Evolutionary conservation across 2,113 vertebrate species (phyloP).

Genomic region (Larimichthys polyactis): DNA sequence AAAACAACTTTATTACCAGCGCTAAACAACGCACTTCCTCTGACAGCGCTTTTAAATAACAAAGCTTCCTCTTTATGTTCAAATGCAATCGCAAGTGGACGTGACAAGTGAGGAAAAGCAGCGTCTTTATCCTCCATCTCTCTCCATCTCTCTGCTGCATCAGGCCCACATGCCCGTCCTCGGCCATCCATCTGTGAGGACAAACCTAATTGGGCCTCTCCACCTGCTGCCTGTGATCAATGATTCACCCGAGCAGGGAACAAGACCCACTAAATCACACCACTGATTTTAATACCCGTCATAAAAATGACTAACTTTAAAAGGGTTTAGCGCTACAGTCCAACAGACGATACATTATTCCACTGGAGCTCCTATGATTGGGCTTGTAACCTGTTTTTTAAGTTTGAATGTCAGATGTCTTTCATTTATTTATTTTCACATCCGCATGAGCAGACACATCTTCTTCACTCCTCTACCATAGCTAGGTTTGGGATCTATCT

Average conservation of each 20-base stretch:
- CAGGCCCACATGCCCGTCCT: conserved; percentile 31
- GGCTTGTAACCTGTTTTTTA: not conserved
- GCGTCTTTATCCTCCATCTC: conserved; percentile 3
- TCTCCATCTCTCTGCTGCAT: not conserved
- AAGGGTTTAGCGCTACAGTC: conserved; percentile 17
- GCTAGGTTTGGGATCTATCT: not conserved
- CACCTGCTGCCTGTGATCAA: conserved; percentile 60
- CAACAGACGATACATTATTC: conserved; percentile 3
- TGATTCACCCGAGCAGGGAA: conserved; percentile 48
- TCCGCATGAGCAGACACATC: not conserved
- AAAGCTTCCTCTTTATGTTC: not conserved
- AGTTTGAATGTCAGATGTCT: not conserved
- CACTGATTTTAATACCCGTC: conserved; percentile 41
- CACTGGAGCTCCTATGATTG: not conserved
- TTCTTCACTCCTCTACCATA: not conserved
- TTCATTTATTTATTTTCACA: not conserved
- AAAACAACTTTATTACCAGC: conserved; percentile 15
- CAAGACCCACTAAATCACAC: conserved; percentile 54
- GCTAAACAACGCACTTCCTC: not conserved
- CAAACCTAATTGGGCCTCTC: conserved; percentile 49
- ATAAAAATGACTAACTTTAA: conserved; percentile 20
- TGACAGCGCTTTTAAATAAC: not conserved
- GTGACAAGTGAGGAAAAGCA: not conserved
- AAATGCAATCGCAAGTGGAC: conserved; percentile 7
- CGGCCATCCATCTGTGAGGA: conserved; percentile 52